A percentile compares a stretch with the other conserved stretches of the same genome.
phyloP scores from a whole-genome alignment of 2,113 vertebrate genomes.

The Paraplagusia blochii region DNA sequence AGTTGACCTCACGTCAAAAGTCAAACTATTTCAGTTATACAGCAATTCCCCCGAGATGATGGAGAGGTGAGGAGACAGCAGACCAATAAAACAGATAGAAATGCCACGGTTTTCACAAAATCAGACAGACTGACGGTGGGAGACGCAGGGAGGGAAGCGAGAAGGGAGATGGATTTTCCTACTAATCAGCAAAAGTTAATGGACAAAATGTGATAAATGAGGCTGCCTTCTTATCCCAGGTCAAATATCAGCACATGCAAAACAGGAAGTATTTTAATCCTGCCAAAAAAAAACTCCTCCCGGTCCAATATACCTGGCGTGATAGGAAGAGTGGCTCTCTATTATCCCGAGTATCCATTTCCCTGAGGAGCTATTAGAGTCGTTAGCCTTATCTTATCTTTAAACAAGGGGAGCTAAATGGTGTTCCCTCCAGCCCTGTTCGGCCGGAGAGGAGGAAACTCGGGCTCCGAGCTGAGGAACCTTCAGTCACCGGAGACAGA shows the following conservation, averaged over 20 bases:
- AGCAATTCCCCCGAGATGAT: slow-evolving; percentile 16
- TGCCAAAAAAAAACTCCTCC: slow-evolving; percentile 38
- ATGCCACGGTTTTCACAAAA: slow-evolving; percentile 7
- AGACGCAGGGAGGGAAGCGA: not conserved
- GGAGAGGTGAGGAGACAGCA: slow-evolving; percentile 5
- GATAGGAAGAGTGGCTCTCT: slow-evolving; percentile 58
- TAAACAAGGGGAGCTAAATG: slow-evolving; percentile 64
- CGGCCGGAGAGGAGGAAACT: slow-evolving; percentile 49
- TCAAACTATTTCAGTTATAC: slow-evolving; percentile 19
- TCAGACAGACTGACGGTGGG: not conserved
- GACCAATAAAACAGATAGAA: slow-evolving; percentile 2
- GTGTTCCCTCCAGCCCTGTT: slow-evolving; percentile 51
- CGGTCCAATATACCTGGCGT: slow-evolving; percentile 45
- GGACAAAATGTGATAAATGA: slow-evolving; percentile 11
- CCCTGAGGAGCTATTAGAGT: slow-evolving; percentile 65
- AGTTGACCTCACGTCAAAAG: not conserved
- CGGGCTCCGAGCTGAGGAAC: slow-evolving; percentile 27
- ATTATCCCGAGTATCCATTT: slow-evolving; percentile 66
- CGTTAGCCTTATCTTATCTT: slow-evolving; percentile 74
- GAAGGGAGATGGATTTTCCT: slow-evolving; percentile 2
- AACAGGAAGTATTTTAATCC: slow-evolving; percentile 12
- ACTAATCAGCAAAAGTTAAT: slow-evolving; percentile 12
- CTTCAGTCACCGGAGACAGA: slow-evolving; percentile 49
- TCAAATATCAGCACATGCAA: not conserved
- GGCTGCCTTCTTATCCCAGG: slow-evolving; percentile 1